These are phyloP conservation scores for Phenganax stokvisi DNA, from an alignment of 92 coral and sea anemone species.

Conservation along the genomic window DNA sequence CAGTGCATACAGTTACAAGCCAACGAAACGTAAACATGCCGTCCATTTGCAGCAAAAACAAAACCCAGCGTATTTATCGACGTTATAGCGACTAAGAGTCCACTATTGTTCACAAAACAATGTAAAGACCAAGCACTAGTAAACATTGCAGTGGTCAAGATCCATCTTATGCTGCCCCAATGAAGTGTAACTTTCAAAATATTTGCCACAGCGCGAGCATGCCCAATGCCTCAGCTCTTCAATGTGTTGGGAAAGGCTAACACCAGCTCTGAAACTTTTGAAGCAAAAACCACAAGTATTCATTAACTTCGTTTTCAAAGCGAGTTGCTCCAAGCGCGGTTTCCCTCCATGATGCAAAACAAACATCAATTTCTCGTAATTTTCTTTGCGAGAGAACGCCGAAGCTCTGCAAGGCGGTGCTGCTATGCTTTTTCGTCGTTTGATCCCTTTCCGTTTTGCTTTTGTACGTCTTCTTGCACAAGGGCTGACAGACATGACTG, in stretches of 20 bases:
- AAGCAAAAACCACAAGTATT: conserved; percentile 91
- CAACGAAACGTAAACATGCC: not conserved
- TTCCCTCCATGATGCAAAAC: conserved; percentile 20
- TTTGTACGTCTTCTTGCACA: conserved; percentile 4
- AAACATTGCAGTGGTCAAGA: conserved; percentile 54
- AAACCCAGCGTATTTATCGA: not conserved
- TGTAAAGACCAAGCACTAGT: no score
- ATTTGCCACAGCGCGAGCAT: conserved; percentile 81
- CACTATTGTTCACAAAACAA: not conserved
- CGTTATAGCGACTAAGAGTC: not conserved
- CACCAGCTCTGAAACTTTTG: conserved; percentile 69
- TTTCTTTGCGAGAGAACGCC: not conserved
- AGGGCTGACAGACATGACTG: not conserved
- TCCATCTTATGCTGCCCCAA: conserved; percentile 86
- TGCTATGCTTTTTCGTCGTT: conserved; percentile 6
- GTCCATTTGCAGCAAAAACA: conserved; percentile 5
- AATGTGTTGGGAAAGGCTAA: conserved; percentile 80
- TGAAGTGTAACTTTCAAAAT: conserved; percentile 78
- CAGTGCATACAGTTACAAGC: not conserved
- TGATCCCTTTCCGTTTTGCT: conserved; percentile 5
- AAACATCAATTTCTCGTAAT: conserved; percentile 3
- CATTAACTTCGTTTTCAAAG: conserved; percentile 41
- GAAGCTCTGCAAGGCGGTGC: not conserved
- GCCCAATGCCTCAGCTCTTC: conserved; percentile 95
- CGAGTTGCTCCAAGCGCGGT: conserved; percentile 19